Evolutionary conservation across 1,140 invertebrate genomes (phyloP), one percentile per base, ranked within the genome.

Genomic region (Drosophila athabasca): DNA sequence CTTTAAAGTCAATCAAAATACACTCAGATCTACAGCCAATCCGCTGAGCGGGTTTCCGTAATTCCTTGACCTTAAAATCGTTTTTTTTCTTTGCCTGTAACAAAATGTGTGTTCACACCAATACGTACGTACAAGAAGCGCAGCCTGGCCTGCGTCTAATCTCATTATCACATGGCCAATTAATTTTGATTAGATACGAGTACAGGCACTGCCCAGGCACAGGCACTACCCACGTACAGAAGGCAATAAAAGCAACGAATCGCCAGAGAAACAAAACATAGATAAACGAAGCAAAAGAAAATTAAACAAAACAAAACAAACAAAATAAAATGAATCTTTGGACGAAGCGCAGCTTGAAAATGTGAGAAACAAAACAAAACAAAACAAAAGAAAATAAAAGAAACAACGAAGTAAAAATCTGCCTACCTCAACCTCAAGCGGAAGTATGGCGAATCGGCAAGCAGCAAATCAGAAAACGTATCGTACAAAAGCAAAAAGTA

Each of bases 81-180:
- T 0, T 19, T 19, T 19, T 19, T 19, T 19, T 19, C 1, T 19
- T 19, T 19, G 17, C 17, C 1, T 19, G 17, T 19, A 19, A 19
- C 17, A 19, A 19, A 19, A 0, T 19, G 17, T 19, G 17, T 19
- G 1, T 19, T 26, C 24, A 26, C 19, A 43, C 31, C 43, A 59
- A 5, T 26, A 19, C 9, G 9, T 31, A 45, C 48, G 26, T 22
- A 31, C 43, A 45, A 58, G 55, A 46, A 44, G 48, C 11, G 35
- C 35, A 11, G 35, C 15, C 59, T 45, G 35, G 35, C 15, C 59
- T 45, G 44, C 13, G 61, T 64, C 70, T 75, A 82, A 85, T 85
- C 82, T 82, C 52, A 82, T 82, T 85, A 85, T 85, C 82, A 82
- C 62, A 81, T n/a, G 83, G 62, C 78, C 83, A 85, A 87, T 85